Conservation (phyloP, 2,888 invertebrate genomes). For the Salticus scenicus region DNA sequence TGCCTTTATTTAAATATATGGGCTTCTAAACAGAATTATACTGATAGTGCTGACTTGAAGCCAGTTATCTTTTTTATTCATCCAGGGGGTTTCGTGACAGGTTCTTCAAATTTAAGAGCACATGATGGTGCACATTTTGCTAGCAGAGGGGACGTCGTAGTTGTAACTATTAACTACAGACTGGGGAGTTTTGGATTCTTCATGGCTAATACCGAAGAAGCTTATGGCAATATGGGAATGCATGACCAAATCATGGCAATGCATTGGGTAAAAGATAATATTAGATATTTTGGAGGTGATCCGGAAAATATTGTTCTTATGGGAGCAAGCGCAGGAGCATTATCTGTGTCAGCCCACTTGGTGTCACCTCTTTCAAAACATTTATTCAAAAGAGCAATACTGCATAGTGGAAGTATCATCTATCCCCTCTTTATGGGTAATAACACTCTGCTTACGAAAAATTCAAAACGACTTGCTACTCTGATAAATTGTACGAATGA, state of each 20-base stretch:
- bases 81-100: conserved; percentile 33
- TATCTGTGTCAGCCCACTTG: conserved; percentile 8
- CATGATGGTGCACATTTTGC: conserved; percentile 14
- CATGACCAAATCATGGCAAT: conserved; percentile 31
- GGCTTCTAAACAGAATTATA: neutral
- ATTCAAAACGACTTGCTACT: neutral
- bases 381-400: conserved; percentile 42
- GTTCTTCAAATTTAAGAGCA: neutral
- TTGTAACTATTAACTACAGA: conserved; percentile 52
- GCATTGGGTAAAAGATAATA: conserved; percentile 52
- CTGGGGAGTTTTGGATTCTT: conserved; percentile 48
- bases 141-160: conserved; percentile 32
- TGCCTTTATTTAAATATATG: conserved; percentile 59
- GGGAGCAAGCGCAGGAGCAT: conserved; percentile 48
- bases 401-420: conserved; percentile 41
- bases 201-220: neutral
- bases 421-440: neutral
- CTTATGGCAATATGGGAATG: conserved; percentile 37
- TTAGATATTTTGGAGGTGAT: conserved; percentile 45
- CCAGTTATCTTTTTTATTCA: conserved; percentile 53
- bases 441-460: neutral
- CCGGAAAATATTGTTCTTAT: conserved; percentile 26
- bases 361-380: conserved; percentile 38
- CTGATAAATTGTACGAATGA: conserved; percentile 8
- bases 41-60: neutral